Base-by-base conservation (phyloP, 2,113 vertebrate species). In the Lutjanus erythropterus region DNA sequence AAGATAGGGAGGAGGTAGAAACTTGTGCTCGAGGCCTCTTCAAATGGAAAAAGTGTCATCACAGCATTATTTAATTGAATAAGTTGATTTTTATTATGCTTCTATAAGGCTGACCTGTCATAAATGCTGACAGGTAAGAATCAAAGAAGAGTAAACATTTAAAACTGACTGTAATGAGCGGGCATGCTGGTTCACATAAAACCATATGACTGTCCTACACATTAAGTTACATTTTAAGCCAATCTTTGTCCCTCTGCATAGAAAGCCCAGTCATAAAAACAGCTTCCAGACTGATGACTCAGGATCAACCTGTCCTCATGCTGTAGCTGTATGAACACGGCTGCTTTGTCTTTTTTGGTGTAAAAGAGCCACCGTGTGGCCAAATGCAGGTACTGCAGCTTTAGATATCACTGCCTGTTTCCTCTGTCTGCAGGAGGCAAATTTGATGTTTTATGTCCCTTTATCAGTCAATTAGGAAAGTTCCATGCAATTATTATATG, bases 361-460 rank as follows among this genome's bases (percentile, higher is more conserved):
- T 69, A 68, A 86, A 62, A 59, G 69, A 44, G 91, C 73, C 93
- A 89, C 72, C 92, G 1, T 67, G 92, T 92, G 94, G 88, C 18
- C 19, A 37, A 33, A 21, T 0, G 0, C 0, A 4, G 25, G 41
- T 39, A 78, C 75, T 77, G 71, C 84, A 84, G n/a, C 33, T 52
- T 42, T 3, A 64, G 8, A 53, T 42, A 11, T 23, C 1, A 9
- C 47, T 44, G 18, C 8, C 23, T 35, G 2, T 44, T 23, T 14
- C 4, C 18, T 58, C 37, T 19, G 6, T 16, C 6, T 52, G 1
- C 12, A 42, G 23, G 33, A 41, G 18, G 10, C 29, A 25, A 47
- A 4, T 31, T 41, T 52, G 9, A 37, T n/a, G n/a, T n/a, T n/a
- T 47, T 59, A 7, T 35, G 9, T 41, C 33, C 31, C 11, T 16